phyloP scores from a whole-genome alignment of 2,888 invertebrate species.

The Caenorhabditis wallacei region DNA sequence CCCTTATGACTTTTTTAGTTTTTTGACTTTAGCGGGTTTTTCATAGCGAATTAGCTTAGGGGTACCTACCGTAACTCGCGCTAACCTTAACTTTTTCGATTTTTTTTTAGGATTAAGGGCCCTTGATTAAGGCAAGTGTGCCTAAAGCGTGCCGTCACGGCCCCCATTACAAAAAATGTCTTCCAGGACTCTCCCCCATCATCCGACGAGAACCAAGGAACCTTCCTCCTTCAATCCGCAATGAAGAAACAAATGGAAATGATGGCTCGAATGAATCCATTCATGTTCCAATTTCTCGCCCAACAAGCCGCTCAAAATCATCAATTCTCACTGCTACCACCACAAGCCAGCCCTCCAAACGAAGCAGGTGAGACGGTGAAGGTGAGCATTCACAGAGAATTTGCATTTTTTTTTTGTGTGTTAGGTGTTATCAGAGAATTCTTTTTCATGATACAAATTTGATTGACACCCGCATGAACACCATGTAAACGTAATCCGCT shows the following conservation, averaged over 20 bases:
- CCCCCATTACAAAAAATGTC: no score
- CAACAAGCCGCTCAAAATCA: constrained; percentile 34
- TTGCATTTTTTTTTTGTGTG: not conserved
- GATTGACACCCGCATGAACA: constrained; percentile 53
- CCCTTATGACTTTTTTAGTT: no score
- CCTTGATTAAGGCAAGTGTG: no score
- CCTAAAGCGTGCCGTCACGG: no score
- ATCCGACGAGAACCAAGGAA: constrained; percentile 54
- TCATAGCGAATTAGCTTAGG: no score
- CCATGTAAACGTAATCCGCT: constrained; percentile 56
- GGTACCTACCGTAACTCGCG: no score
- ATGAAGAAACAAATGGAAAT: constrained; percentile 66
- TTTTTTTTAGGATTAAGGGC: no score
- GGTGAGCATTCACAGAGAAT: constrained; percentile 24
- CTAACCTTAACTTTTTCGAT: no score
- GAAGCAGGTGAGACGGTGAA: constrained; percentile 59
- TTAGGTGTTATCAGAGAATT: constrained; percentile 1
- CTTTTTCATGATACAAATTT: no score
- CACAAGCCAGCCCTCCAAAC: constrained; percentile 41
- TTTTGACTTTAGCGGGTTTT: no score
- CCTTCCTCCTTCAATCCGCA: constrained; percentile 4
- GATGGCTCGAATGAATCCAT: constrained; percentile 53
- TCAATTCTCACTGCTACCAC: constrained; percentile 10
- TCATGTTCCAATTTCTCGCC: constrained; percentile 40
- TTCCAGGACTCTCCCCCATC: constrained; percentile 67